Evolutionary conservation across 2,797 vertebrate genomes (phyloP).

Genomic region (Bradypodion ventrale): DNA sequence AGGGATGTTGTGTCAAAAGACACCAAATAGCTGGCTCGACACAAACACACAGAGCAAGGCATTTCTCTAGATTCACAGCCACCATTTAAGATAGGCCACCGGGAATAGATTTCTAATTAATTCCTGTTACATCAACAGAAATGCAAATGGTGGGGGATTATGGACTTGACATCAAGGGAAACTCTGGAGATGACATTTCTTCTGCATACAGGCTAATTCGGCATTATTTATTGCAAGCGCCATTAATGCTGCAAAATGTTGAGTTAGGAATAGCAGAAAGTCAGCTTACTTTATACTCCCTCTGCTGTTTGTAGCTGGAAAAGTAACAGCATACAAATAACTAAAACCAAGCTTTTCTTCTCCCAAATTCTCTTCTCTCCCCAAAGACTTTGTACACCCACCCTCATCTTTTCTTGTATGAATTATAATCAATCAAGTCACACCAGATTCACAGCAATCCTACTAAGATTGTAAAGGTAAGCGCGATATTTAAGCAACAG

Average conservation of each 20-base stretch:
- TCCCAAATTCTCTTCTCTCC: neutral
- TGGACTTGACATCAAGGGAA: neutral
- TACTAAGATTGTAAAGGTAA: no score
- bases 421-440: no score
- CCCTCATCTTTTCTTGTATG: no score
- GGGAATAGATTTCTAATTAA: no score
- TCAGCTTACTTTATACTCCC: neutral
- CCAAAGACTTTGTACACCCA: no score
- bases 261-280: neutral
- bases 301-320: constrained; percentile 3
- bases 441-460: no score
- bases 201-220: neutral
- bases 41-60: neutral
- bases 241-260: neutral
- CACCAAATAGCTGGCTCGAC: neutral
- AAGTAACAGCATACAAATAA: neutral
- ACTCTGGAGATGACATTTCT: neutral
- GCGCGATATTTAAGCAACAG: no score
- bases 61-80: neutral
- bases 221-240: neutral
- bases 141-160: neutral
- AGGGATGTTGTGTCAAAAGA: neutral
- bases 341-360: neutral
- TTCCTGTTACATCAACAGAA: neutral
- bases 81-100: neutral